These are phyloP conservation scores for Cetoscarus ocellatus DNA, from an alignment of 2,797 vertebrate genomes.

Conservation along the genomic window DNA sequence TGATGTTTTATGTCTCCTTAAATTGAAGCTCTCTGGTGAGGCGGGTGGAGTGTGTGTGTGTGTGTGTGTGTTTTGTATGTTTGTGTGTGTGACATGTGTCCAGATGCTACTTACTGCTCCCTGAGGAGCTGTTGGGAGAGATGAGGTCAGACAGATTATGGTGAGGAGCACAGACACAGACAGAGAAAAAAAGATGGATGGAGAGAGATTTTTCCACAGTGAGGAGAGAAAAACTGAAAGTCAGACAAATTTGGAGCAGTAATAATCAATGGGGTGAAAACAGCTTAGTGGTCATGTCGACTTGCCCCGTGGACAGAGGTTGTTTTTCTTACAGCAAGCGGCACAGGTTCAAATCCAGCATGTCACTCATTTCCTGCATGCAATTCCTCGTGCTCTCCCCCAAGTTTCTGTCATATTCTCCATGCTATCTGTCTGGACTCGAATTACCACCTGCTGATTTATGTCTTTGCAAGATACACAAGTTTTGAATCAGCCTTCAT, in stretches of 20 bases:
- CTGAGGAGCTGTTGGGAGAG: conserved; percentile 44
- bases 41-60: conserved; percentile 11
- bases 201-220: conserved; percentile 23
- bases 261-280: not conserved
- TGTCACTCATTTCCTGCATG: too few relatives aligned
- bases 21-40: conserved; percentile 27
- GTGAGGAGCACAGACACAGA: conserved; percentile 44
- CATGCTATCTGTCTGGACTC: too few relatives aligned
- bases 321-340: too few relatives aligned
- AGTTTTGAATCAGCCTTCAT: too few relatives aligned
- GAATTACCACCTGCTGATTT: too few relatives aligned
- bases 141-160: conserved; percentile 68
- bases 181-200: conserved; percentile 19
- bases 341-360: too few relatives aligned
- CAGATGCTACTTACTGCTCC: conserved; percentile 64
- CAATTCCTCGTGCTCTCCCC: too few relatives aligned
- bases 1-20: conserved; percentile 42
- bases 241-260: conserved; percentile 13
- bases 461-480: too few relatives aligned
- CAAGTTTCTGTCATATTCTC: too few relatives aligned
- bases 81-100: conserved; percentile 32
- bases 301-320: too few relatives aligned
- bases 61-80: conserved; percentile 6
- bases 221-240: not conserved
- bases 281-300: too few relatives aligned